phyloP scores from a whole-genome alignment of 2,888 invertebrate species.

The Pyrrhosoma nymphula region DNA sequence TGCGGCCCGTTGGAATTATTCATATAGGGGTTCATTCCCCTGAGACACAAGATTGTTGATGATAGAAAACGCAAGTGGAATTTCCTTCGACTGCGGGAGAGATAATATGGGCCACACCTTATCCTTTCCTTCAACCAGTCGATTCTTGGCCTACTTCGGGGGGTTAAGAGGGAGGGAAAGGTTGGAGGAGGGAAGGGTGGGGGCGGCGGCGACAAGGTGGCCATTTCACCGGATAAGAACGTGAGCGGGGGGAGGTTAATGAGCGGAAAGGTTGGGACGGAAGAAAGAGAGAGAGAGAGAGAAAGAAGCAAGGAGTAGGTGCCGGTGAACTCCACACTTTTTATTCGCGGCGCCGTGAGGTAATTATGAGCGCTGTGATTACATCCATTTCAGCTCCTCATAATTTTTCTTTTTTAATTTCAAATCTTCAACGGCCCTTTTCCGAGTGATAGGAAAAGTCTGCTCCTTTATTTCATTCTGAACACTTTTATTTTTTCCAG shows the following conservation, averaged over 20 bases:
- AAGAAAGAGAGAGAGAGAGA: background rate
- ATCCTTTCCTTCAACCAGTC: background rate
- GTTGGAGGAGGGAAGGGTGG: background rate
- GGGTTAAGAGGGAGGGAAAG: background rate
- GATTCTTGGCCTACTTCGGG: conserved; percentile 17
- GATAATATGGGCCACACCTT: background rate
- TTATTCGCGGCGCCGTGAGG: background rate
- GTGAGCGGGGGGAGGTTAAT: background rate
- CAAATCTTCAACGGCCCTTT: background rate
- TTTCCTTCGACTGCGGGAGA: background rate
- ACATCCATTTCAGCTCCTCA: background rate
- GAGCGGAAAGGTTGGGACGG: background rate
- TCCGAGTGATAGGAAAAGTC: background rate
- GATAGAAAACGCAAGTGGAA: conserved; percentile 3
- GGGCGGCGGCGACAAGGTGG: background rate
- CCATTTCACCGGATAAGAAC: conserved; percentile 7
- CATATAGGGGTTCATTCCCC: background rate
- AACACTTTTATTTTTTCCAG: too few species aligned
- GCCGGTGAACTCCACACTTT: background rate
- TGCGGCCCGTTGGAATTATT: background rate
- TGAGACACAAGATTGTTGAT: background rate
- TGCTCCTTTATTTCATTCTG: too few species aligned
- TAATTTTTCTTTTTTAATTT: background rate
- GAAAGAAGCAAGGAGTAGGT: background rate
- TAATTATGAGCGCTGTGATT: background rate